Conservation (phyloP, 2,113 vertebrate species). For the Centropristis striata region DNA sequence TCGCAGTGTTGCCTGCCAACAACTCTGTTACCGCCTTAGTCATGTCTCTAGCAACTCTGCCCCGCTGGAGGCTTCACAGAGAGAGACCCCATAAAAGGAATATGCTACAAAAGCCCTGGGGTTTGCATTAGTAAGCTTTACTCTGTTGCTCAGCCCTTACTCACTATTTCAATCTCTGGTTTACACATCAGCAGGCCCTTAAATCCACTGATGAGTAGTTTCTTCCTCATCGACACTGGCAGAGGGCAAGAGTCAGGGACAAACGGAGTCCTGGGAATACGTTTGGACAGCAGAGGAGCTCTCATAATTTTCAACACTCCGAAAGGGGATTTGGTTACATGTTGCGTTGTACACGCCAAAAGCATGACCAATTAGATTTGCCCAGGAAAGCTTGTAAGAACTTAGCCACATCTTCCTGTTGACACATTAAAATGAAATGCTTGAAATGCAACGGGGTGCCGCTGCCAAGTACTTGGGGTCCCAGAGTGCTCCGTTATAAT, state of each 20-base stretch:
- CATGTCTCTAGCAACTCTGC: slow-evolving; percentile 58
- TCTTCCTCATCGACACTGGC: slow-evolving; percentile 59
- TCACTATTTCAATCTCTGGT: slow-evolving; percentile 71
- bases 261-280: slow-evolving; percentile 40
- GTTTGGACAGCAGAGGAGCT: slow-evolving; percentile 37
- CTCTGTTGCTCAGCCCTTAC: slow-evolving; percentile 75
- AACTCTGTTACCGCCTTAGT: slow-evolving; percentile 66
- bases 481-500: slow-evolving; percentile 34
- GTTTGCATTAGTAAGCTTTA: slow-evolving; percentile 60
- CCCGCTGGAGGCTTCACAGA: slow-evolving; percentile 51
- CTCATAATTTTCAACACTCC: slow-evolving; percentile 37
- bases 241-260: slow-evolving; percentile 45
- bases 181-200: slow-evolving; percentile 63
- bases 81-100: slow-evolving; percentile 77
- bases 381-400: slow-evolving; percentile 57
- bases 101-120: slow-evolving; percentile 64
- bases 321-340: slow-evolving; percentile 60
- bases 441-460: slow-evolving; percentile 69
- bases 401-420: slow-evolving; percentile 68
- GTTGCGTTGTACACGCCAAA: slow-evolving; percentile 55
- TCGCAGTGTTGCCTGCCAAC: slow-evolving; percentile 55
- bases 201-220: slow-evolving; percentile 70
- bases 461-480: slow-evolving; percentile 58
- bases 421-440: slow-evolving; percentile 79
- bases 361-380: slow-evolving; percentile 77